phyloP scores from a whole-genome alignment of 2,113 vertebrate genomes.

The Dipodomys ordii region DNA sequence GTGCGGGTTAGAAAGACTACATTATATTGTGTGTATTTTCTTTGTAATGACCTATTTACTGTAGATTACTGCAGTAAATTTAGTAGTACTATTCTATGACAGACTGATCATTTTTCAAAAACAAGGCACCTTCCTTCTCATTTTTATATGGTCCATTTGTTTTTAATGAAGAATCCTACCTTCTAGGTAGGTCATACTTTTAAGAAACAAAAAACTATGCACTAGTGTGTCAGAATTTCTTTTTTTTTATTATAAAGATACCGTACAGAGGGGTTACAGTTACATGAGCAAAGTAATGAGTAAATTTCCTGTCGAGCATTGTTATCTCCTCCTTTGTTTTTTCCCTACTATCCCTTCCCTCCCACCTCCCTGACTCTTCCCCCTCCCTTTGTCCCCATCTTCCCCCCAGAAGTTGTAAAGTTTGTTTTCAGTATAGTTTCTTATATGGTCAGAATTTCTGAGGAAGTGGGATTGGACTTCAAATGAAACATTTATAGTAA shows the following conservation, averaged over 20 bases:
- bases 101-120: not conserved
- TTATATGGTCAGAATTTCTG: not conserved
- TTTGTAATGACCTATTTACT: conserved; percentile 23
- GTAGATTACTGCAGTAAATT: not conserved
- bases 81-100: not conserved
- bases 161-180: not conserved
- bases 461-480: not conserved
- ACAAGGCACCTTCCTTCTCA: not conserved
- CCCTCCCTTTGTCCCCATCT: no score
- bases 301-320: no score
- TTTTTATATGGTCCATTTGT: not conserved
- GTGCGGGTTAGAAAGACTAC: conserved; percentile 10
- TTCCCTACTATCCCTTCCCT: no score
- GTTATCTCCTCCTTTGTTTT: no score
- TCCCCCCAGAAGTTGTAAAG: no score
- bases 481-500: not conserved
- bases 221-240: not conserved
- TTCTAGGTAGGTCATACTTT: not conserved
- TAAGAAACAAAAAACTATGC: not conserved
- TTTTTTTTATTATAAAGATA: no score
- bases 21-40: not conserved
- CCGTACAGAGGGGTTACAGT: no score
- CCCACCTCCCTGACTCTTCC: no score
- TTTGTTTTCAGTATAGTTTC: no score
- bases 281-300: no score